phyloP scores from a whole-genome alignment of 2,888 invertebrate genomes.

The Torymus texanus region DNA sequence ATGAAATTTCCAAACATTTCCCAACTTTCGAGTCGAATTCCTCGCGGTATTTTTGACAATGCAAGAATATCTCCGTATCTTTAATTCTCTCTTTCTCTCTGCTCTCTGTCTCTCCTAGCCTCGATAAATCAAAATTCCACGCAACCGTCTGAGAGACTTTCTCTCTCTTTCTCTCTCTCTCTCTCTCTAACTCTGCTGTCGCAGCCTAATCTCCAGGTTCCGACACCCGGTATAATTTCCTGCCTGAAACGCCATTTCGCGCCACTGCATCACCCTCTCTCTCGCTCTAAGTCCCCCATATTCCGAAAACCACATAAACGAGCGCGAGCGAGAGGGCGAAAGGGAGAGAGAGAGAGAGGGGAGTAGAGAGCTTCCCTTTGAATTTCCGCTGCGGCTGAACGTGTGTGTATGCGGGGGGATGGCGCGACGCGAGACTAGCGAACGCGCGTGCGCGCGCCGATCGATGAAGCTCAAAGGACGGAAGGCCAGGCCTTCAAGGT shows the following conservation, averaged over 20 bases:
- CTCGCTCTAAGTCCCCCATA: neutral
- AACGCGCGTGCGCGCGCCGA: constrained; percentile 46
- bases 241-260: neutral
- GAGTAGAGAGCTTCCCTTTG: constrained; percentile 22
- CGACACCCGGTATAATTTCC: constrained; percentile 29
- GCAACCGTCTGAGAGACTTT: neutral
- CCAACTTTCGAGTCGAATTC: too few relatives aligned
- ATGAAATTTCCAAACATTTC: too few relatives aligned
- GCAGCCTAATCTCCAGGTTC: constrained; percentile 4
- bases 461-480: constrained; percentile 58
- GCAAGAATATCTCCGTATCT: too few relatives aligned
- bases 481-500: constrained; percentile 58
- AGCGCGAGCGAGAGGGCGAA: neutral
- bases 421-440: constrained; percentile 2
- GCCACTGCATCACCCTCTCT: too few relatives aligned
- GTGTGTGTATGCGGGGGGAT: neutral
- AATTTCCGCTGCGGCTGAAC: constrained; percentile 19
- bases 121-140: constrained; percentile 31
- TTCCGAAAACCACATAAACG: too few relatives aligned
- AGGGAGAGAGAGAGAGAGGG: neutral
- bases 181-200: neutral
- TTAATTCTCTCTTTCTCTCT: too few relatives aligned
- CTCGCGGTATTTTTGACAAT: too few relatives aligned
- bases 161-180: too few relatives aligned
- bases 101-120: neutral